Evolutionary conservation across 2,888 invertebrate genomes (phyloP), one percentile per base, ranked within the genome.

Genomic region (Lottia scabra): DNA sequence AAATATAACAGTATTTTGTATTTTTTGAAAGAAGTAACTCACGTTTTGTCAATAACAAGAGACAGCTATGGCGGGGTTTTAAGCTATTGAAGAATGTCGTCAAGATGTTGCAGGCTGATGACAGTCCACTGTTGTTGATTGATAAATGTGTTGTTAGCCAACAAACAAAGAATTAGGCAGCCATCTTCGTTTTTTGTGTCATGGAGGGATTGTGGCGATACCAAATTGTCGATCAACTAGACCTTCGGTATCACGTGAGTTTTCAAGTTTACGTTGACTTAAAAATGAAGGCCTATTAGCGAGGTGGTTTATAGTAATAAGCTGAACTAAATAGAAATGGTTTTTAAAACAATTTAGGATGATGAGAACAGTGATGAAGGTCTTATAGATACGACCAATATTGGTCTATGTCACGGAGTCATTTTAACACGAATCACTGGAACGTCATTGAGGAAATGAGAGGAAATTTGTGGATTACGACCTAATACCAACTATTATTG

Each of bases 61-160:
- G 16, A 56, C 23, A 16, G 12, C 30, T 67, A 68, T 56, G 43
- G 56, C 68, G 30, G 38, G 48, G 26, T 27, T 48, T 56, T 48
- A 62, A 68, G 48, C 68, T 23, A 38, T 38, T 48, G 68, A 68
- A 56, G 68, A 68, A 68, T 68, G 30, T 38, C 16, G 10, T 15
- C 38, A 56, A 38, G 56, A 30, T 62, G 68, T 62, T 56, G 16
- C 68, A 30, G 38, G 43, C n/a, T 27, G 30, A 48, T 27, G 38
- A 16, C 16, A 19, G 56, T 38, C 68, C 62, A 62, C 56, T 56
- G 27, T 38, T 56, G 38, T 68, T 56, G 62, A 30, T 56, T 38
- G 56, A 56, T 30, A 68, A 62, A 62, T 68, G 68, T 68, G 68
- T 56, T 27, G 38, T 13, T 8, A 27, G 38, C 68, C 56, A 38